Percentiles rank a stretch among this genome's conserved stretches.
These are phyloP conservation scores for Dipodomys stephensi DNA, from an alignment of 2,113 vertebrate genomes.

Conservation along the genomic window DNA sequence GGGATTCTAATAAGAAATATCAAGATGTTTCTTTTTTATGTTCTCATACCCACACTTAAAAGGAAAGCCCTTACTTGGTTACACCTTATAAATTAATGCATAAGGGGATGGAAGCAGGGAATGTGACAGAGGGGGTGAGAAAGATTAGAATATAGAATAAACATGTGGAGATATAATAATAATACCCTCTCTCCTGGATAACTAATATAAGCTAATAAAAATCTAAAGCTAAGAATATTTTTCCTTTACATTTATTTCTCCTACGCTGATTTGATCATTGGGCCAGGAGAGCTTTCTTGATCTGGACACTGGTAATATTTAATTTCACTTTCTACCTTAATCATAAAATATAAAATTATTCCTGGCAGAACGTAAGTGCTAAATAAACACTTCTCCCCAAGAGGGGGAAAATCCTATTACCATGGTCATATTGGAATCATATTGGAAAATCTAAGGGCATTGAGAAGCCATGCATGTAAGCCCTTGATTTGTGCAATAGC, in stretches of 20 bases:
- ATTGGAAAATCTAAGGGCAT: background rate
- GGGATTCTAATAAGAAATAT: constrained; percentile 2
- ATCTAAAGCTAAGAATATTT: background rate
- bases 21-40: background rate
- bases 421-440: background rate
- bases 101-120: background rate
- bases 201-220: too few relatives aligned
- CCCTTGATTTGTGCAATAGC: background rate
- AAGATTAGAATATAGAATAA: too few relatives aligned
- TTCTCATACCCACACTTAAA: background rate
- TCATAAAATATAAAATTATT: background rate
- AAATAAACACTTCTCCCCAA: background rate
- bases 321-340: background rate
- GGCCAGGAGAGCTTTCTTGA: background rate
- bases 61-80: background rate
- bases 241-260: background rate
- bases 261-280: background rate
- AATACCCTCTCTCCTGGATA: too few relatives aligned
- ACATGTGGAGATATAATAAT: too few relatives aligned
- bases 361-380: constrained; percentile 12
- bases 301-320: background rate
- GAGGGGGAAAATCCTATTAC: background rate
- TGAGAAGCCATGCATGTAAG: background rate
- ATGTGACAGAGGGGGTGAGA: too few relatives aligned
- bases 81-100: background rate